Percentiles rank a stretch among this genome's conserved stretches.
phyloP scores from a whole-genome alignment of 2,797 vertebrate genomes.

The Liparis tanakae region DNA sequence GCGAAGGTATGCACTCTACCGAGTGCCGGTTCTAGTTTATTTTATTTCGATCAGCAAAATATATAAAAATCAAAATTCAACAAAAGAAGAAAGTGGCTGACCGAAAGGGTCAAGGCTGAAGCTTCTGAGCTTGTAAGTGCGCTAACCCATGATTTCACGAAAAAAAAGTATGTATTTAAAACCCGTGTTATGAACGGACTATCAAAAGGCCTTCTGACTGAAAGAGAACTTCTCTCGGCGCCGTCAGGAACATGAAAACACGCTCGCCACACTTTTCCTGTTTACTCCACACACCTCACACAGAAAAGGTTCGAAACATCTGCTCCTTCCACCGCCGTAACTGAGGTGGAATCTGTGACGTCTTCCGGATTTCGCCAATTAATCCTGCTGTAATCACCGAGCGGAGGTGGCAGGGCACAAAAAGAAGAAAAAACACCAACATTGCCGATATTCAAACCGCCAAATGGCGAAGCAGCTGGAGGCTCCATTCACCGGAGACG shows the following conservation, averaged over 20 bases:
- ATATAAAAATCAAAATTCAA: too few relatives aligned
- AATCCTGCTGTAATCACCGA: slow-evolving; percentile 5
- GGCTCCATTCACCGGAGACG: slow-evolving; percentile 29
- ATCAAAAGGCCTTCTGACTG: background rate
- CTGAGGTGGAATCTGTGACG: slow-evolving; percentile 21
- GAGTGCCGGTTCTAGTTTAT: too few relatives aligned
- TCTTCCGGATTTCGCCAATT: slow-evolving; percentile 15
- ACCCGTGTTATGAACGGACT: background rate
- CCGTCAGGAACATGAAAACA: background rate
- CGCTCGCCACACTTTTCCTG: background rate
- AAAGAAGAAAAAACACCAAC: slow-evolving; percentile 8
- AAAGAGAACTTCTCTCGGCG: background rate
- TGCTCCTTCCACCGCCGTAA: slow-evolving; percentile 31
- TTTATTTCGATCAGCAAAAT: too few relatives aligned
- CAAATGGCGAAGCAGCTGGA: slow-evolving; percentile 44
- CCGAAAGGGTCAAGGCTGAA: too few relatives aligned
- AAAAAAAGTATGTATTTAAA: too few relatives aligned
- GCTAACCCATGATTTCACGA: too few relatives aligned
- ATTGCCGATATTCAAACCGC: slow-evolving; percentile 10
- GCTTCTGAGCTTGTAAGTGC: too few relatives aligned
- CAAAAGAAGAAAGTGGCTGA: too few relatives aligned
- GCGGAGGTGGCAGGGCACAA: slow-evolving; percentile 4
- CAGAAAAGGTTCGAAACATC: slow-evolving; percentile 38
- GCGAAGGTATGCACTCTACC: too few relatives aligned
- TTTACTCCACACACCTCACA: slow-evolving; percentile 19